These are phyloP conservation scores for Geotrypetes seraphini DNA, from an alignment of 2,797 vertebrate genomes.

Conservation along the genomic window DNA sequence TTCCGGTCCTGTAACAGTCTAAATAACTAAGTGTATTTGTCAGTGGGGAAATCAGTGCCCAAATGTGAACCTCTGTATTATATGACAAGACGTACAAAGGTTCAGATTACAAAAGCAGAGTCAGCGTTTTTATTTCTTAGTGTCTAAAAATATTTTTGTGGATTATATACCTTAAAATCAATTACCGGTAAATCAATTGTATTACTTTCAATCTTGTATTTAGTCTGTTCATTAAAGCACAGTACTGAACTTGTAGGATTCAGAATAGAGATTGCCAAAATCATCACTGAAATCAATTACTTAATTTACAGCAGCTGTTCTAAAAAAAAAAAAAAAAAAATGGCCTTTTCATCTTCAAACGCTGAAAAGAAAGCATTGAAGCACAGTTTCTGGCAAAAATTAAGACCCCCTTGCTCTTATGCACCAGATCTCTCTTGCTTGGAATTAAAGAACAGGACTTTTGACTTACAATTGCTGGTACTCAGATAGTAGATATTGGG, in stretches of 20 bases:
- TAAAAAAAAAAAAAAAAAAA: too few species aligned
- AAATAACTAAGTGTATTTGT: too few species aligned
- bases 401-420: constrained; percentile 4
- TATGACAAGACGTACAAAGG: too few species aligned
- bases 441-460: constrained; percentile 5
- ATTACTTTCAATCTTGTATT: constrained; percentile 15
- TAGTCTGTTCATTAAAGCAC: constrained; percentile 21
- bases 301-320: constrained; percentile 47
- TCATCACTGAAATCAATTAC: constrained; percentile 34
- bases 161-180: too few species aligned
- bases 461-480: background rate
- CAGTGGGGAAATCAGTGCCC: too few species aligned
- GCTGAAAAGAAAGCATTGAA: constrained; percentile 20
- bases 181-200: too few species aligned
- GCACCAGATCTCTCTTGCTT: constrained; percentile 10
- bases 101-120: too few species aligned
- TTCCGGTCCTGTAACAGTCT: too few species aligned
- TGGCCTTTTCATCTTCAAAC: constrained; percentile 41
- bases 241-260: constrained; percentile 18
- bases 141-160: too few species aligned
- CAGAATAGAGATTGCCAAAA: constrained; percentile 24
- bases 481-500: too few species aligned
- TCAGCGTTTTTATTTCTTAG: too few species aligned
- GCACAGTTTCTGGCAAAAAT: constrained; percentile 18
- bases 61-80: too few species aligned